phyloP scores from a whole-genome alignment of 2,113 vertebrate species.

The Elaphurus davidianus region DNA sequence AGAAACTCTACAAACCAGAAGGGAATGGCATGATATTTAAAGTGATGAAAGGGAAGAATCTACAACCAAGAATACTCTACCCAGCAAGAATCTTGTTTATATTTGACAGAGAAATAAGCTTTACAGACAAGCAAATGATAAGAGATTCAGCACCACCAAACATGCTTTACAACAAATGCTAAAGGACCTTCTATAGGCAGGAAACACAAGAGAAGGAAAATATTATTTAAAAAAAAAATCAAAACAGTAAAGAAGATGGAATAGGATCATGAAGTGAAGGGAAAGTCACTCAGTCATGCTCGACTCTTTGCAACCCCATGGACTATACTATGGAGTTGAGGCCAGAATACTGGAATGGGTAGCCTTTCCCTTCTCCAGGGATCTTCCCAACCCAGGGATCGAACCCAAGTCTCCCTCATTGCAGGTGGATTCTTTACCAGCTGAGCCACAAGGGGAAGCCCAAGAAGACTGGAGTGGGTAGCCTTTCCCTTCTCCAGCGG shows the following conservation, averaged over 20 bases:
- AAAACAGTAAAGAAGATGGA: not conserved
- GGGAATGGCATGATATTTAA: not conserved
- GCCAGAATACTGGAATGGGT: not conserved
- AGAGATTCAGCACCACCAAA: not conserved
- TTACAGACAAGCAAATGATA: not conserved
- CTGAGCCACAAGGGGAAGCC: not conserved
- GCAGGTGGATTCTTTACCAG: not conserved
- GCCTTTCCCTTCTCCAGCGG: not conserved
- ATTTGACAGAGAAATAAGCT: not conserved
- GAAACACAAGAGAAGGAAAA: not conserved
- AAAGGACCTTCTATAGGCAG: not conserved
- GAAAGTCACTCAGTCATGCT: not conserved
- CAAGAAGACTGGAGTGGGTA: not conserved
- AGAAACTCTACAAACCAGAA: not conserved
- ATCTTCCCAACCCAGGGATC: not conserved
- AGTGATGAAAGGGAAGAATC: not conserved
- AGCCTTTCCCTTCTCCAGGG: not conserved
- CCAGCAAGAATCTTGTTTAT: not conserved
- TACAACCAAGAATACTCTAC: not conserved
- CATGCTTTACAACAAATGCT: not conserved
- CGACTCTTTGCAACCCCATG: not conserved
- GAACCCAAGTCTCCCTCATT: not conserved
- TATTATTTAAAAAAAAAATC: not conserved
- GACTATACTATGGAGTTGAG: not conserved
- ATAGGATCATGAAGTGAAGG: not conserved